These are phyloP conservation scores for Ploceus nigricollis DNA, from an alignment of 2,113 vertebrate genomes.

Conservation along the genomic window DNA sequence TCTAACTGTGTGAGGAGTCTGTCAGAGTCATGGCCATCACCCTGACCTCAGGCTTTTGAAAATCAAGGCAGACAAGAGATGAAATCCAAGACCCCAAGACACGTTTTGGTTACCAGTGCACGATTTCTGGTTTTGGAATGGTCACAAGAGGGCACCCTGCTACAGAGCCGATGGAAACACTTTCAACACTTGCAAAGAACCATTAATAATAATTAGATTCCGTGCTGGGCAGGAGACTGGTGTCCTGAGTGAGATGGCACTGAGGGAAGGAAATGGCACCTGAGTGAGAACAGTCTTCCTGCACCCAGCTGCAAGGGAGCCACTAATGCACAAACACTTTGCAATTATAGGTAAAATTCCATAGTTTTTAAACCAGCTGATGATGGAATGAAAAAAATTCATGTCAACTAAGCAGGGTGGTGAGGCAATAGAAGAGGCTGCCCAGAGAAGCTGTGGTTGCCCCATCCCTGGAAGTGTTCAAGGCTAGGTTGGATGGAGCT, in stretches of 20 bases:
- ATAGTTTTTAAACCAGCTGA: rapidly evolving
- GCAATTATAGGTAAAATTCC: not conserved
- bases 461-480: not conserved
- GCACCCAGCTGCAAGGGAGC: not conserved
- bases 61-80: not conserved
- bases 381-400: not conserved
- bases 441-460: not conserved
- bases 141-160: slow-evolving; percentile 65
- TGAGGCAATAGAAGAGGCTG: not conserved
- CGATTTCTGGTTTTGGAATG: not conserved
- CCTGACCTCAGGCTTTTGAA: not conserved
- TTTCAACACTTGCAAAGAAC: not conserved
- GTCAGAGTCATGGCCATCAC: not conserved
- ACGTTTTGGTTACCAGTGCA: rapidly evolving
- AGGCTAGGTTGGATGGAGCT: not conserved
- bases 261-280: not conserved
- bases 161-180: not conserved
- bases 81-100: not conserved
- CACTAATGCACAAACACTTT: rapidly evolving
- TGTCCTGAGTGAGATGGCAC: not conserved
- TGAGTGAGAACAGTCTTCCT: not conserved
- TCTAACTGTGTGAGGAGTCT: not conserved
- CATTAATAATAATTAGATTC: not conserved
- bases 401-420: not conserved
- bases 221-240: not conserved